Conservation (phyloP, 2,888 invertebrate genomes). For the Eilema depressum region DNA sequence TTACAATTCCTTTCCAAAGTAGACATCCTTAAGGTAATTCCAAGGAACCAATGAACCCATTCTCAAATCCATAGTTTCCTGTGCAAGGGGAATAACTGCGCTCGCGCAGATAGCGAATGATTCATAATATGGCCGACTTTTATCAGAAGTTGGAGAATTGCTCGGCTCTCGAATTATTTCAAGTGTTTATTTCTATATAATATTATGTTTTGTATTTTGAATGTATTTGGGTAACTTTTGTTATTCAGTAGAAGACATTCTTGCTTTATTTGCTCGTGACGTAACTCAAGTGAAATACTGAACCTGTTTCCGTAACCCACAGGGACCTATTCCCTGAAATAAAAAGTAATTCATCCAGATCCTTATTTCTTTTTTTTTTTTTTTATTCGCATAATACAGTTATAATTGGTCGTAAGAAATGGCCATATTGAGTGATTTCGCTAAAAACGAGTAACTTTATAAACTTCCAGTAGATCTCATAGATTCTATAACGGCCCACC, state of each 20-base stretch:
- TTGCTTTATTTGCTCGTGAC: background rate
- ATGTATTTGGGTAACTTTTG: background rate
- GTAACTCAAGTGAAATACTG: too few species aligned
- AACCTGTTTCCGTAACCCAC: too few species aligned
- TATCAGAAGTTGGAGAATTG: conserved; percentile 34
- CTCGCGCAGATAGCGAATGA: conserved; percentile 48
- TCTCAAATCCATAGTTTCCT: conserved; percentile 50
- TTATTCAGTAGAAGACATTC: background rate
- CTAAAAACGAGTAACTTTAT: too few species aligned
- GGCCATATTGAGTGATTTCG: too few species aligned
- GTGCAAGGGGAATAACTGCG: conserved; percentile 54
- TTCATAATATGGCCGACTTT: conserved; percentile 46
- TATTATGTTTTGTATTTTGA: background rate
- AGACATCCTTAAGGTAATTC: conserved; percentile 29
- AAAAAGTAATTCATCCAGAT: too few species aligned
- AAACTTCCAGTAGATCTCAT: too few species aligned
- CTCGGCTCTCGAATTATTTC: conserved; percentile 22
- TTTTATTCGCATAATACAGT: too few species aligned
- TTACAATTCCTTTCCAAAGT: background rate
- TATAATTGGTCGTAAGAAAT: too few species aligned
- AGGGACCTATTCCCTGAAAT: too few species aligned
- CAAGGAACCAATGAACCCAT: conserved; percentile 36
- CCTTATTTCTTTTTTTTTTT: too few species aligned
- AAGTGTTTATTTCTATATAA: conserved; percentile 16
- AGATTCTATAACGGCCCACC: too few species aligned